These are phyloP conservation scores for Trichogramma evanescens DNA, from an alignment of 2,888 invertebrate species.

Conservation along the genomic window DNA sequence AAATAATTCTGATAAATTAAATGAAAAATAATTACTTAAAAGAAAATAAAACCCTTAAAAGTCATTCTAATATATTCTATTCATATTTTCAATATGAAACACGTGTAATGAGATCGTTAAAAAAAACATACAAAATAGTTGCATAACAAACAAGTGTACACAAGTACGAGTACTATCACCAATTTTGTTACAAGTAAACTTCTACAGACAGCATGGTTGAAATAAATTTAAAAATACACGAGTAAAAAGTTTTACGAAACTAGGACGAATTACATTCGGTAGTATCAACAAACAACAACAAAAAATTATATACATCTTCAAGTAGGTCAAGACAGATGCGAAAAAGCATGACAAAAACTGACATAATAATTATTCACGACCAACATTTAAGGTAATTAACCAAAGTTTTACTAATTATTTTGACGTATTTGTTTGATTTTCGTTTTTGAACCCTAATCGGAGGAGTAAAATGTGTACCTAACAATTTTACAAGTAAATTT, in stretches of 20 bases:
- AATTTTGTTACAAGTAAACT: too few relatives aligned
- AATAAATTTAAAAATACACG: background rate
- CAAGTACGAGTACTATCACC: too few relatives aligned
- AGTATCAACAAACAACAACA: too few relatives aligned
- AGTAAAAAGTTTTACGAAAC: conserved; percentile 8
- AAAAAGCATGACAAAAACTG: too few relatives aligned
- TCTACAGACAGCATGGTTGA: background rate
- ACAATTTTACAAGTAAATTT: conserved; percentile 21
- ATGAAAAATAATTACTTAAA: background rate
- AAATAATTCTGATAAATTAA: conserved; percentile 1
- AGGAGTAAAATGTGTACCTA: conserved; percentile 31
- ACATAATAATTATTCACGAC: background rate
- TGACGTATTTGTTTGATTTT: conserved; percentile 24
- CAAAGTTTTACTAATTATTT: conserved; percentile 26
- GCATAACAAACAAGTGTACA: too few relatives aligned
- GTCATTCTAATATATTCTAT: too few relatives aligned
- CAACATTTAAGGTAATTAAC: conserved; percentile 28
- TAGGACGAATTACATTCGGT: too few relatives aligned
- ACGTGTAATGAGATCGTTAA: too few relatives aligned
- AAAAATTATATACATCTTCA: too few relatives aligned
- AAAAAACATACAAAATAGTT: too few relatives aligned
- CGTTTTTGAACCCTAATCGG: conserved; percentile 23
- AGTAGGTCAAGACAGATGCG: too few relatives aligned
- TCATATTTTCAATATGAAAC: too few relatives aligned
- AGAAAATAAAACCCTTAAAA: background rate